phyloP scores from a whole-genome alignment of 2,797 vertebrate genomes.

The Chelon auratus region DNA sequence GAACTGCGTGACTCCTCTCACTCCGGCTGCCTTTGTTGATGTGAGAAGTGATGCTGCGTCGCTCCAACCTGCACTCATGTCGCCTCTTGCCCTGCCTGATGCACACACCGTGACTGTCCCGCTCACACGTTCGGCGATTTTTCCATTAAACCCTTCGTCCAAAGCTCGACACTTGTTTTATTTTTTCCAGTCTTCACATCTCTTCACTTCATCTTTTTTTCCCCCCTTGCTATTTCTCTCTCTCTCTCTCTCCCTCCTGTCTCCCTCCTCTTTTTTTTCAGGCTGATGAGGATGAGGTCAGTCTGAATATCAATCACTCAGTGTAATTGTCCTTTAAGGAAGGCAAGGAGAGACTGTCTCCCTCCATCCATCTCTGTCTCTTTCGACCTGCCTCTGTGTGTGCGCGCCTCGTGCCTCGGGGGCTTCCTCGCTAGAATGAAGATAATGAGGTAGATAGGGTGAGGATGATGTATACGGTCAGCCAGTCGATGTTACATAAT shows the following conservation, averaged over 20 bases:
- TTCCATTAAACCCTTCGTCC: slow-evolving; percentile 45
- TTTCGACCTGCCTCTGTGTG: slow-evolving; percentile 56
- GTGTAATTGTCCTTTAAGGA: slow-evolving; percentile 83
- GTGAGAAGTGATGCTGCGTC: slow-evolving; percentile 70
- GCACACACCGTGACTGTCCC: slow-evolving; percentile 29
- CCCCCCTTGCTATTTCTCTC: slow-evolving; percentile 16
- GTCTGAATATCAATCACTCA: slow-evolving; percentile 77
- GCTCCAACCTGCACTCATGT: slow-evolving; percentile 52
- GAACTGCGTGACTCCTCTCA: slow-evolving; percentile 68
- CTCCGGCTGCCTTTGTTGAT: slow-evolving; percentile 69
- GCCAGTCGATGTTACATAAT: slow-evolving; percentile 64
- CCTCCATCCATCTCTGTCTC: slow-evolving; percentile 75
- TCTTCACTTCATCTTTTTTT: slow-evolving; percentile 42
- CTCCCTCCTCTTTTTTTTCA: slow-evolving; percentile 59
- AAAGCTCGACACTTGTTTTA: slow-evolving; percentile 43
- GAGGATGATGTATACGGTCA: slow-evolving; percentile 67
- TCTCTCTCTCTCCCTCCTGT: slow-evolving; percentile 22
- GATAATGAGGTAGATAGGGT: slow-evolving; percentile 72
- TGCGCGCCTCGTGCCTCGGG: slow-evolving; percentile 31
- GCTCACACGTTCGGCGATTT: slow-evolving; percentile 41
- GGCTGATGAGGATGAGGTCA: slow-evolving; percentile 74
- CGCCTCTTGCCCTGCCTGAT: slow-evolving; percentile 29
- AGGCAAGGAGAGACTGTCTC: slow-evolving; percentile 77
- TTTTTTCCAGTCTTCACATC: slow-evolving; percentile 39
- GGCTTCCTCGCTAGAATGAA: slow-evolving; percentile 62